phyloP scores from a whole-genome alignment of 1,140 invertebrate genomes.

The Nephila pilipes region DNA sequence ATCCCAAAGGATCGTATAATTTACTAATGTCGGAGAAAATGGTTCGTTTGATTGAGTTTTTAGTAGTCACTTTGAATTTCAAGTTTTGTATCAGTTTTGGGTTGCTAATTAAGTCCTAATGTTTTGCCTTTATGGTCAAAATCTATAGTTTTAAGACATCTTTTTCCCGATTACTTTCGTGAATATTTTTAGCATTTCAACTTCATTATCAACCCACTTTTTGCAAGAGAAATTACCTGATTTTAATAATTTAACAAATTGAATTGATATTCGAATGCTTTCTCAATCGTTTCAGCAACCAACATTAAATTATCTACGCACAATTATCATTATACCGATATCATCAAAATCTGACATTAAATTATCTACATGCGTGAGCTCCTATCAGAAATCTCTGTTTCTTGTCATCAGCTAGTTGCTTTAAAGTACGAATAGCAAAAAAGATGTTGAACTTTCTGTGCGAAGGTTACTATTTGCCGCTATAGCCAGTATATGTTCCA shows the following conservation, averaged over 20 bases:
- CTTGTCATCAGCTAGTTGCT: background rate
- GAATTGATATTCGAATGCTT: background rate
- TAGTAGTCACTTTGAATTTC: background rate
- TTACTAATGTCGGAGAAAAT: background rate
- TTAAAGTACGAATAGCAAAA: background rate
- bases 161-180: background rate
- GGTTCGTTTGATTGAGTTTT: background rate
- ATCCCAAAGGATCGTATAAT: background rate
- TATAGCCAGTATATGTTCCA: background rate
- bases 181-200: background rate
- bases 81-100: background rate
- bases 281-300: background rate
- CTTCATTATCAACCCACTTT: constrained; percentile 6
- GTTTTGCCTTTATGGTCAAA: background rate
- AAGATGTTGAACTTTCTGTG: too few species aligned
- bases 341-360: background rate
- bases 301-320: too few species aligned
- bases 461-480: too few species aligned
- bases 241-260: background rate
- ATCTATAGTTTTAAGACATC: background rate
- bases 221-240: background rate
- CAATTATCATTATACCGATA: too few species aligned
- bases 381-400: background rate
- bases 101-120: background rate
- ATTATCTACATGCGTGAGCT: background rate